Base-by-base conservation (phyloP, 2,888 invertebrate species). In the Apodemia hepburni region DNA sequence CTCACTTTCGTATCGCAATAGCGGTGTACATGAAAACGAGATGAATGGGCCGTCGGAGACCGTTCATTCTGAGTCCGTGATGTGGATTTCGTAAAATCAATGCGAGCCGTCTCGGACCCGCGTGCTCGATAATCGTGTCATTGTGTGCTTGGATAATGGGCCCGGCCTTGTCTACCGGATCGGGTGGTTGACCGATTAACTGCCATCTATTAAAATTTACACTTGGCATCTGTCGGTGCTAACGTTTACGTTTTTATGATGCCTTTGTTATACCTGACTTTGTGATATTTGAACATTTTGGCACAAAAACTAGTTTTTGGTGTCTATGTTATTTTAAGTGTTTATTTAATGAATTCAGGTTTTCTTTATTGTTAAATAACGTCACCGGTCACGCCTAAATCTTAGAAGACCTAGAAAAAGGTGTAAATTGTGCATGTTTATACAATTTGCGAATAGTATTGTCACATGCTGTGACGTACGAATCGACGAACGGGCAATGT, bases 1-100 rank as follows among this genome's bases (percentile, higher is more conserved):
- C n/a, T n/a, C n/a, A n/a, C n/a, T n/a, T n/a, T 91, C 90, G 85
- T 80, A 85, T 84, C 81, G 87, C 85, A 86, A 86, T 81, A 87
- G 84, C 82, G 79, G 78, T 81, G 84, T 86, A 87, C 86, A 88
- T 86, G 87, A 86, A 88, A 90, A 88, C 87, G 88, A 90, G 89
- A 89, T 90, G 90, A 91, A 90, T 90, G 89, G 85, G 80, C 75
- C 82, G 84, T 79, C 85, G 80, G 84, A 84, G 85, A 80, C 83
- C 83, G 87, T 87, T 86, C 83, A 80, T 86, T 87, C 84, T 78
- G 79, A 84, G 80, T 78, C 81, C 78, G 85, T 85, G 82, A 83
- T 87, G 85, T 84, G 85, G 83, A 87, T 86, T 88, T 88, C 82
- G 85, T 84, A 85, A 87, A 89, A 89, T 87, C 89, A 87, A 87